Evolutionary conservation across 2,797 vertebrate genomes (phyloP).

Genomic region (Neoniphon sammara): DNA sequence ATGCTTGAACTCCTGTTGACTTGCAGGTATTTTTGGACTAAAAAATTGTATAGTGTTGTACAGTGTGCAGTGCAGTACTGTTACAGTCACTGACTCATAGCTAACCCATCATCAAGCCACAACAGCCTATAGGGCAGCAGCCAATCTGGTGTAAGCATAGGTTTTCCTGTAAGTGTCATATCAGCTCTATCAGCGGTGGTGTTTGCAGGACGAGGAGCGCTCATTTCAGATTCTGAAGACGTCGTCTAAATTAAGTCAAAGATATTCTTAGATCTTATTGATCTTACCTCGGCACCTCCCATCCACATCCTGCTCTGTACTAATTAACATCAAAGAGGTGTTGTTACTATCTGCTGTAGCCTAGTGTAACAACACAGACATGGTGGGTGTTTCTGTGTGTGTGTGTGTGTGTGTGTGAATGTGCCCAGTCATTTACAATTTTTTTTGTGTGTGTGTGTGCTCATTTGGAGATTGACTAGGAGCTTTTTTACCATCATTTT

Average conservation of each 20-base stretch:
- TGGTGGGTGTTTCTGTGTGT: background rate
- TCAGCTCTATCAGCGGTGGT: background rate
- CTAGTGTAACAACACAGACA: conserved; percentile 27
- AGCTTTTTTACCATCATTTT: conserved; percentile 32
- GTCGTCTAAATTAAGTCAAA: conserved; percentile 21
- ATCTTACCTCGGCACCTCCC: conserved; percentile 36
- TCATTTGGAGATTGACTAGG: background rate
- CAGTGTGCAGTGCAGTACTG: background rate
- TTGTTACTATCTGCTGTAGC: conserved; percentile 17
- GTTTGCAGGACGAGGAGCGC: background rate
- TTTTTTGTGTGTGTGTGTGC: background rate
- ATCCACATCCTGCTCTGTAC: conserved; percentile 37
- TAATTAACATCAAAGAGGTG: conserved; percentile 58
- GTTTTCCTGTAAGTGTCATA: conserved; percentile 12
- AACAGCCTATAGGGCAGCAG: conserved; percentile 5
- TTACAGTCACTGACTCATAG: conserved; percentile 48
- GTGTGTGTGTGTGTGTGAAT: conserved; percentile 1
- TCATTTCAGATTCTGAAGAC: conserved; percentile 20
- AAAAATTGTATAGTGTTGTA: conserved; percentile 32
- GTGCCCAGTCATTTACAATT: background rate
- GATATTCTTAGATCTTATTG: conserved; percentile 50
- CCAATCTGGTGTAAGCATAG: background rate
- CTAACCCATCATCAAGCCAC: conserved; percentile 28
- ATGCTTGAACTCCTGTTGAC: conserved; percentile 58
- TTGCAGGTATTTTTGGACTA: conserved; percentile 47